phyloP scores from a whole-genome alignment of 1,140 invertebrate species.

The Rhopalosiphum maidis region DNA sequence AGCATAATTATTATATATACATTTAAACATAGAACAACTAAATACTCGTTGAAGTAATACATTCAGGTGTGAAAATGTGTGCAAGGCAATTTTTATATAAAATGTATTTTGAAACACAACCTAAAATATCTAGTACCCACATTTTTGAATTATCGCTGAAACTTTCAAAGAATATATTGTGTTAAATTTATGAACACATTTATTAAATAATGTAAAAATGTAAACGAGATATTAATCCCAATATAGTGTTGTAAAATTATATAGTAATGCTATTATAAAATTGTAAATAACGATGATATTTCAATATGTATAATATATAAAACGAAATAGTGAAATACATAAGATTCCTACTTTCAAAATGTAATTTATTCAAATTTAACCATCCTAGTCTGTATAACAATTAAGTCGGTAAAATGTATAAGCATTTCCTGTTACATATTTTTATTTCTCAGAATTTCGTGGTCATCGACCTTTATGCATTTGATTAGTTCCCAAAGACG shows the following conservation, averaged over 20 bases:
- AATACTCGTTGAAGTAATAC: neutral
- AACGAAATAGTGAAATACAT: neutral
- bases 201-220: neutral
- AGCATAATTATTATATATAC: neutral
- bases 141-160: too few relatives aligned
- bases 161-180: neutral
- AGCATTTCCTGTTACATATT: neutral
- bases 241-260: neutral
- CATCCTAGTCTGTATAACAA: neutral
- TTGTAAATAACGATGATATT: neutral
- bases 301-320: neutral
- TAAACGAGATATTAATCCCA: neutral
- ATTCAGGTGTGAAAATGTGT: neutral
- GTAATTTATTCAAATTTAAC: neutral
- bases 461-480: neutral
- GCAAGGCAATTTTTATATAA: neutral
- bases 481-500: neutral
- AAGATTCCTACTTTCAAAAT: neutral
- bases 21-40: neutral
- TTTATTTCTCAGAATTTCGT: constrained; percentile 6
- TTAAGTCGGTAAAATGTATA: neutral
- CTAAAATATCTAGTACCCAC: too few relatives aligned
- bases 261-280: neutral
- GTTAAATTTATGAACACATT: neutral
- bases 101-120: too few relatives aligned